phyloP scores from a whole-genome alignment of 2,797 vertebrate genomes.

The Chanos chanos region DNA sequence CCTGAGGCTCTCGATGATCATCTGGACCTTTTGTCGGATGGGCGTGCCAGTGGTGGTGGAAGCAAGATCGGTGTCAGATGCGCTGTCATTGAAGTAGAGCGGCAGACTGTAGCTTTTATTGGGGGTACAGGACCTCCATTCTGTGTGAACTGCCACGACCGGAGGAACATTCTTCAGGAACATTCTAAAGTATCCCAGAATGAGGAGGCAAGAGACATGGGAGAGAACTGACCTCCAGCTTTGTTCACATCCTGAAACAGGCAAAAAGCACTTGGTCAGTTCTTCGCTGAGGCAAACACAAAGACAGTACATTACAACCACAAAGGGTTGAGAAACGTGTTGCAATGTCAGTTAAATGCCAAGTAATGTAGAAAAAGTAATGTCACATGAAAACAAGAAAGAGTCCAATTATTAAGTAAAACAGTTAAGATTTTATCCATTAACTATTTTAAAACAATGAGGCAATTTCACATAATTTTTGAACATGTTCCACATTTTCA shows the following conservation, averaged over 20 bases:
- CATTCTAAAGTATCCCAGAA: conserved; percentile 82
- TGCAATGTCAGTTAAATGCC: too few relatives aligned
- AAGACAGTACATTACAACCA: too few relatives aligned
- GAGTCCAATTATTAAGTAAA: too few relatives aligned
- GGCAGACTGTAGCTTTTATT: conserved; percentile 82
- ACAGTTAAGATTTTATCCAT: too few relatives aligned
- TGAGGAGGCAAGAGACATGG: conserved; percentile 51
- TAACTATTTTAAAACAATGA: too few relatives aligned
- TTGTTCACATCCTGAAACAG: conserved; percentile 73
- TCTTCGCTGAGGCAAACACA: too few relatives aligned
- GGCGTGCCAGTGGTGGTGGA: conserved; percentile 67
- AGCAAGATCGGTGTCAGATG: conserved; percentile 67
- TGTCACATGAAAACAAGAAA: too few relatives aligned
- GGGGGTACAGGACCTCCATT: conserved; percentile 86
- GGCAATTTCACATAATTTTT: too few relatives aligned
- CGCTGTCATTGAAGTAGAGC: conserved; percentile 78
- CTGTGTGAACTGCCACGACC: conserved; percentile 83
- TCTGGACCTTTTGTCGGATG: conserved; percentile 85
- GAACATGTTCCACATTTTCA: too few relatives aligned
- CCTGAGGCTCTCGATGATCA: conserved; percentile 89
- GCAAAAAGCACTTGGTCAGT: too few relatives aligned
- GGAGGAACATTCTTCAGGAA: conserved; percentile 93
- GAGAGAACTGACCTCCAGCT: conserved; percentile 52
- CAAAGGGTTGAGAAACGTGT: background rate
- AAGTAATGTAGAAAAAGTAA: too few relatives aligned